A percentile compares a stretch with the other conserved stretches of the same genome.
These are phyloP conservation scores for Dasysyrphus tricinctus DNA, from an alignment of 2,888 invertebrate genomes.

Conservation along the genomic window DNA sequence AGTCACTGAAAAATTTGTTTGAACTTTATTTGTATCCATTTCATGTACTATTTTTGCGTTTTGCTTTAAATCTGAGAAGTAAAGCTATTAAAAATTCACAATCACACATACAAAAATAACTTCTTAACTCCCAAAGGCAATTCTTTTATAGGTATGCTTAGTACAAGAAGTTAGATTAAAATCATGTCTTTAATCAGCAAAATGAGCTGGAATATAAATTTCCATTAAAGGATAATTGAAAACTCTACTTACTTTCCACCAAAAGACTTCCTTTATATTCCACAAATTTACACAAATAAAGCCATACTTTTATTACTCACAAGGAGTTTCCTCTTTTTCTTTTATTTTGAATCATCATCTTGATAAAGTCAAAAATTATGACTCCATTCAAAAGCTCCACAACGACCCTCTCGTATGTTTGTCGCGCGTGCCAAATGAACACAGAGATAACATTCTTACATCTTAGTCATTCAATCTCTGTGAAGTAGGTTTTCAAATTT, in stretches of 20 bases:
- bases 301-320: neutral
- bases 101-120: no score
- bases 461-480: constrained; percentile 21
- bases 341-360: no score
- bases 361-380: constrained; percentile 15
- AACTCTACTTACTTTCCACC: neutral
- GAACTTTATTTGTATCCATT: no score
- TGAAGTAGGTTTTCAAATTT: constrained; percentile 65
- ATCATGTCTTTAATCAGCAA: neutral
- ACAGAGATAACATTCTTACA: constrained; percentile 17
- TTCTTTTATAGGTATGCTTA: neutral
- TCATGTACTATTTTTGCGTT: no score
- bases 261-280: neutral
- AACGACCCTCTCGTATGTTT: neutral
- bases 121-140: neutral
- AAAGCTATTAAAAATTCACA: no score
- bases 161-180: neutral
- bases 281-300: neutral
- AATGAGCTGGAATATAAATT: neutral
- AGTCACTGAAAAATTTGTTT: no score
- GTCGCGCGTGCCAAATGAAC: constrained; percentile 15
- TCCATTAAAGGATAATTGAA: neutral
- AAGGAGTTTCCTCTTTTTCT: neutral
- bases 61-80: no score
- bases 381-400: constrained; percentile 3